Evolutionary conservation across 2,797 vertebrate genomes (phyloP).

Genomic region (Coregonus sp.): DNA sequence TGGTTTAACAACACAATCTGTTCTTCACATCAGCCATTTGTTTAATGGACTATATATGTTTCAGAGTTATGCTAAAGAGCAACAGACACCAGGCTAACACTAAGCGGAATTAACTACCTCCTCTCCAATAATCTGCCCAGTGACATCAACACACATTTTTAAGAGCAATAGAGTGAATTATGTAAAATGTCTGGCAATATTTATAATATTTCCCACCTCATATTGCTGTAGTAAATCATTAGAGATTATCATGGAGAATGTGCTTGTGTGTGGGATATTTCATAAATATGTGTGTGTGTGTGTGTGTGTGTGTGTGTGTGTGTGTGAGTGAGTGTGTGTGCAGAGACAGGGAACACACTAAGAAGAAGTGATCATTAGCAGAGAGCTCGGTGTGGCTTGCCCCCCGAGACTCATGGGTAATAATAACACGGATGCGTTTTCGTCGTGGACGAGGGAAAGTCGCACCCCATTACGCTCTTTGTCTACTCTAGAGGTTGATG

Average conservation of each 20-base stretch:
- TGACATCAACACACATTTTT: constrained; percentile 68
- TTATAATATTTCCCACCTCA: constrained; percentile 68
- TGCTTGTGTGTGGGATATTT: constrained; percentile 49
- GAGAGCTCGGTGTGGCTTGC: neutral
- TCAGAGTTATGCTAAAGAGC: constrained; percentile 50
- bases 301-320: neutral
- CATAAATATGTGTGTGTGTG: constrained; percentile 64
- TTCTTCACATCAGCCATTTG: constrained; percentile 74
- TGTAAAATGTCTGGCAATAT: constrained; percentile 69
- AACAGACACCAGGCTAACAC: constrained; percentile 51
- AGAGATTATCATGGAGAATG: constrained; percentile 65
- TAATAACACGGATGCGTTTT: constrained; percentile 48
- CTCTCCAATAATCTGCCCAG: constrained; percentile 69
- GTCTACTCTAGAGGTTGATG: constrained; percentile 12
- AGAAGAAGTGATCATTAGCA: constrained; percentile 46
- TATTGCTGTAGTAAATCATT: constrained; percentile 77
- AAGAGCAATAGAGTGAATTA: constrained; percentile 68
- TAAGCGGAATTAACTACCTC: constrained; percentile 64
- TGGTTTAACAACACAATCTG: constrained; percentile 80
- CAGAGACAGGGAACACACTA: constrained; percentile 13
- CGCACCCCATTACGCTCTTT: constrained; percentile 27
- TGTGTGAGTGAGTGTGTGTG: neutral
- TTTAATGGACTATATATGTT: constrained; percentile 77
- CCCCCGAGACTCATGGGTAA: constrained; percentile 21
- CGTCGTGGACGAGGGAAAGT: constrained; percentile 28